These are phyloP conservation scores for Atrichornis clamosus DNA, from an alignment of 2,113 vertebrate species.

Conservation along the genomic window DNA sequence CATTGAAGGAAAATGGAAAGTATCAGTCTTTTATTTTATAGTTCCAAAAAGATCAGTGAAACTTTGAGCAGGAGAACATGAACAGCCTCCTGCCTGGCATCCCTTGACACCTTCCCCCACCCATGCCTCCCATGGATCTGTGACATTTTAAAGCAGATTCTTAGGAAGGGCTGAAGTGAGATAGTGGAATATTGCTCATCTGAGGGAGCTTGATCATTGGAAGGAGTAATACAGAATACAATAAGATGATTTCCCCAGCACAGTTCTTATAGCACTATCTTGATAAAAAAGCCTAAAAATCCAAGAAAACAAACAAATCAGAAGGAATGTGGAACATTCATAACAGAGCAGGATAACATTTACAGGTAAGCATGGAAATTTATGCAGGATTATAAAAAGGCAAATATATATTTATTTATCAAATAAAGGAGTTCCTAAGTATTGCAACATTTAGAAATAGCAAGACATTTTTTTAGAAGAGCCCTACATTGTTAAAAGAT, in stretches of 20 bases:
- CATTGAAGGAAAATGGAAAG: not conserved
- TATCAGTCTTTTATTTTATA: not conserved
- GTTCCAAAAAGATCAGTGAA: slow-evolving; percentile 26
- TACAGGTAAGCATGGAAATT: not conserved
- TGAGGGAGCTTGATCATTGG: not conserved
- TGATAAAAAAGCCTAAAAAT: not conserved
- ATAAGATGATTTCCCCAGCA: not conserved
- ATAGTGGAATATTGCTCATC: not conserved
- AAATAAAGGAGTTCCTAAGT: not conserved
- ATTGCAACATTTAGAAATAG: not conserved
- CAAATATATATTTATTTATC: not conserved
- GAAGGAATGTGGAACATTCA: not conserved
- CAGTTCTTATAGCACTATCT: not conserved
- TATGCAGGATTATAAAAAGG: not conserved
- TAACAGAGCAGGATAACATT: not conserved
- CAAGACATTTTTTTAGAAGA: not conserved
- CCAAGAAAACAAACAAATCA: not conserved
- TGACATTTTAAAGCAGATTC: not conserved
- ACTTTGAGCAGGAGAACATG: slow-evolving; percentile 3
- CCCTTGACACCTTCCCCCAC: not conserved
- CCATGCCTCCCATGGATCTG: not conserved
- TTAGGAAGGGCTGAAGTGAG: not conserved
- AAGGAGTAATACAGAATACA: not conserved
- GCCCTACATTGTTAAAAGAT: not conserved
- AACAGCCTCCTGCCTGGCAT: not conserved